A percentile compares a stretch with the other conserved stretches of the same genome.
Evolutionary conservation across 2,797 vertebrate genomes (phyloP).

Genomic region (Microchirus variegatus): DNA sequence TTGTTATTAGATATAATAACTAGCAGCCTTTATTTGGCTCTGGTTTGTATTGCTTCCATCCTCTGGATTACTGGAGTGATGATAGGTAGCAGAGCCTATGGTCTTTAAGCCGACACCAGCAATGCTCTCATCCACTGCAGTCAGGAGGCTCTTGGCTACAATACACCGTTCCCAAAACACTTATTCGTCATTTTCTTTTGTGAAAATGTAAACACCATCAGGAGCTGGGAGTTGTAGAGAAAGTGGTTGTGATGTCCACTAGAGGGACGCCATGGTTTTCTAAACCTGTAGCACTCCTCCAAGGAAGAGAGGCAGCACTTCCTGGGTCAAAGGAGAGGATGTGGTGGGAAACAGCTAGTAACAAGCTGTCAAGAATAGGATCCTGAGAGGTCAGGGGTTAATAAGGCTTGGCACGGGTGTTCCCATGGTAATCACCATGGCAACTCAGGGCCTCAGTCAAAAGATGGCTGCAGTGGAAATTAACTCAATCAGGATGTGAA

Average conservation of each 20-base stretch:
- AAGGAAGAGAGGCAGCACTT: constrained; percentile 38
- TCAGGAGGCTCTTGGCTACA: constrained; percentile 15
- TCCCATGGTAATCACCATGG: constrained; percentile 57
- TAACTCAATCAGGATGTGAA: constrained; percentile 16
- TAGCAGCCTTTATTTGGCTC: constrained; percentile 63
- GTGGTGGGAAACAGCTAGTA: constrained; percentile 42
- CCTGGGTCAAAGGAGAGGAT: constrained; percentile 54
- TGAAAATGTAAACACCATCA: constrained; percentile 5
- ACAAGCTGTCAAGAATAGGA: constrained; percentile 63
- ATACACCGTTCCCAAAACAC: constrained; percentile 8
- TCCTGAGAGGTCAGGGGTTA: constrained; percentile 58
- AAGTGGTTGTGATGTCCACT: constrained; percentile 21
- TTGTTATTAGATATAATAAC: constrained; percentile 71
- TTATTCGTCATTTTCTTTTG: constrained; percentile 5
- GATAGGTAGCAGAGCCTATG: constrained; percentile 16
- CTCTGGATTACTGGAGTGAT: constrained; percentile 35
- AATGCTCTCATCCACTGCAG: constrained; percentile 5
- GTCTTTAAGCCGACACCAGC: constrained; percentile 47
- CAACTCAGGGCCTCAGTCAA: constrained; percentile 49
- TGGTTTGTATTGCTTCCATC: constrained; percentile 49
- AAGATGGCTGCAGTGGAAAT: constrained; percentile 29
- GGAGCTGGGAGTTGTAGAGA: not conserved
- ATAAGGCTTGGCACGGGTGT: constrained; percentile 60
- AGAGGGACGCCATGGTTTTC: constrained; percentile 37
- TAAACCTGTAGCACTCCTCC: constrained; percentile 30